These are phyloP conservation scores for Spilosoma lubricipeda DNA, from an alignment of 2,888 invertebrate species.

Conservation along the genomic window DNA sequence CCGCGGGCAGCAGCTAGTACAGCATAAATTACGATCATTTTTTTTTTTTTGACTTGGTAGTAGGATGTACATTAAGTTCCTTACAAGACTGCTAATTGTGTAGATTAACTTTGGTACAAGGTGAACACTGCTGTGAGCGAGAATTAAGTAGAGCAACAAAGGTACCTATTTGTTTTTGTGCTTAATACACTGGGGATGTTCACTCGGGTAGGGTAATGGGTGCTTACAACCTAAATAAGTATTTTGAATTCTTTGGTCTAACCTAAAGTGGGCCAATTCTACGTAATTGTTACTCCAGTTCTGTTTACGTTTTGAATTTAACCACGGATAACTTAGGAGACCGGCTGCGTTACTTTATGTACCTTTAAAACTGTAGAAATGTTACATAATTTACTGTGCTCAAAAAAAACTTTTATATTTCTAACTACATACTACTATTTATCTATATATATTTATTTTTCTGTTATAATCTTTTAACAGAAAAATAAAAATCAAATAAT, in stretches of 20 bases:
- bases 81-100: conserved; percentile 28
- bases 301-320: conserved; percentile 46
- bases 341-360: conserved; percentile 21
- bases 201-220: conserved; percentile 44
- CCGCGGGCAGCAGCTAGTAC: too few relatives aligned
- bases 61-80: conserved; percentile 25
- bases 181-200: conserved; percentile 49
- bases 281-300: conserved; percentile 43
- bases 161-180: conserved; percentile 47
- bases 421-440: too few relatives aligned
- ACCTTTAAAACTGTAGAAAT: conserved; percentile 8
- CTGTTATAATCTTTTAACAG: too few relatives aligned
- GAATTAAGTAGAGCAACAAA: conserved; percentile 48
- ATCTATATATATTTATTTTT: too few relatives aligned
- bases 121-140: conserved; percentile 36
- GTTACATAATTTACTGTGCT: conserved; percentile 1
- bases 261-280: conserved; percentile 45
- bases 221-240: conserved; percentile 53
- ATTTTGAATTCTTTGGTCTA: conserved; percentile 51
- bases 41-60: neutral
- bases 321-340: conserved; percentile 25
- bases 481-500: too few relatives aligned
- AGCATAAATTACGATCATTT: too few relatives aligned
- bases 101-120: conserved; percentile 38
- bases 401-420: too few relatives aligned